phyloP scores from a whole-genome alignment of 2,888 invertebrate species.

The Philopedon plagiatum region DNA sequence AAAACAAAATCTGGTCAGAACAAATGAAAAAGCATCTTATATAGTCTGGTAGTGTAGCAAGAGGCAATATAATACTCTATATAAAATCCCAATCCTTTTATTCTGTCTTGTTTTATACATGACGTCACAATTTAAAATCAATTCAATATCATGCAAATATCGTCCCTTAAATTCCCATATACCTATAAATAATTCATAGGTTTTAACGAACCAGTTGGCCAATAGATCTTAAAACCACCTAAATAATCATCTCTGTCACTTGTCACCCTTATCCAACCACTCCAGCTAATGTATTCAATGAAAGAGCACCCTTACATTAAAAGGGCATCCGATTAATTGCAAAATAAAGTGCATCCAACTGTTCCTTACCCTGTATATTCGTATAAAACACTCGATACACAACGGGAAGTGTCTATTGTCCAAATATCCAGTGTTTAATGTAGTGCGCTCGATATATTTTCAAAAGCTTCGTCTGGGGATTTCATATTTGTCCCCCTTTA shows the following conservation, averaged over 20 bases:
- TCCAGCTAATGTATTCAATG: conserved; percentile 41
- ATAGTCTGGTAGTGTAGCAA: too few species aligned
- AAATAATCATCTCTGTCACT: conserved; percentile 39
- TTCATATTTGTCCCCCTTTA: conserved; percentile 47
- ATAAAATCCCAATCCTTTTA: too few species aligned
- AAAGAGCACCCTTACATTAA: conserved; percentile 45
- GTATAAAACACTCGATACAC: conserved; percentile 46
- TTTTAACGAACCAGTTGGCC: conserved; percentile 36
- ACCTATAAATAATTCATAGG: conserved; percentile 38
- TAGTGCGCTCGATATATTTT: conserved; percentile 49
- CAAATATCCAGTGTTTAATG: conserved; percentile 48
- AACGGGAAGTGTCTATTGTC: conserved; percentile 47
- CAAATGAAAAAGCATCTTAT: too few species aligned
- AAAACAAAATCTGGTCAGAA: too few species aligned
- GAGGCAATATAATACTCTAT: too few species aligned
- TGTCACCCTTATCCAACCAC: conserved; percentile 44
- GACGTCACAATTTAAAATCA: not conserved
- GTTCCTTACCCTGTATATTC: conserved; percentile 40
- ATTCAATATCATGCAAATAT: not conserved
- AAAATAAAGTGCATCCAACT: conserved; percentile 51
- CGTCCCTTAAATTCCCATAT: conserved; percentile 15
- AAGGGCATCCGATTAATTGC: conserved; percentile 48
- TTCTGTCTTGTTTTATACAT: not conserved
- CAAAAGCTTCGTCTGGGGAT: conserved; percentile 40
- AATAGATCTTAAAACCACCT: conserved; percentile 35